Conservation (phyloP, 2,888 invertebrate species). For the Trileptium ribeirensis region DNA sequence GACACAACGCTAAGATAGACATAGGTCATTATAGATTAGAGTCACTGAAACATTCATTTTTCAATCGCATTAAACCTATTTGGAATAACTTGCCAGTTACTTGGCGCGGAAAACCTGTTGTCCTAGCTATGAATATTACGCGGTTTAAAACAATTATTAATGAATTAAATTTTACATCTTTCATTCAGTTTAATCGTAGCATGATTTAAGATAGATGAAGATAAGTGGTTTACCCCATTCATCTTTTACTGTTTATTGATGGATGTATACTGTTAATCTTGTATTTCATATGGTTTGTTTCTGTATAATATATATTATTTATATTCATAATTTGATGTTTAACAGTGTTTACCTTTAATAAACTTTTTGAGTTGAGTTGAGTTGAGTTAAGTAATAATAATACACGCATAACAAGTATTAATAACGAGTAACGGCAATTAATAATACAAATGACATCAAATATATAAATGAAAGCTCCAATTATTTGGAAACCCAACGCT, state of each 20-base stretch:
- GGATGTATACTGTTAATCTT: not conserved
- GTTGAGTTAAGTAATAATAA: not conserved
- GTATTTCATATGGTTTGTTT: not conserved
- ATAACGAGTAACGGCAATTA: no score
- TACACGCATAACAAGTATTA: no score
- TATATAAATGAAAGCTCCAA: no score
- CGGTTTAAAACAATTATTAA: not conserved
- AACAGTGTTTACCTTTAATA: not conserved
- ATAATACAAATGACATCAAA: no score
- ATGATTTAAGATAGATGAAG: not conserved
- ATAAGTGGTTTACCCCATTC: not conserved
- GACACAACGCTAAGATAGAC: not conserved
- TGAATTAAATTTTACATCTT: not conserved
- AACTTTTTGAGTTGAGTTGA: not conserved
- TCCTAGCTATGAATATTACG: not conserved
- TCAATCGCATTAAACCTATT: not conserved
- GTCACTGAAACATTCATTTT: not conserved
- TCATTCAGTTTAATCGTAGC: not conserved
- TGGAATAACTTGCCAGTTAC: not conserved
- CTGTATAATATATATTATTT: no score
- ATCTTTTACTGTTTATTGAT: not conserved
- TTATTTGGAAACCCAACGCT: no score
- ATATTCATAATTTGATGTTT: not conserved
- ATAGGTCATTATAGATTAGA: not conserved
- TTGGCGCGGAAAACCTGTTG: not conserved